Evolutionary conservation across 2,797 vertebrate species (phyloP), one percentile per base, ranked within the genome.

Genomic region (Chelidonichthys spinosus): DNA sequence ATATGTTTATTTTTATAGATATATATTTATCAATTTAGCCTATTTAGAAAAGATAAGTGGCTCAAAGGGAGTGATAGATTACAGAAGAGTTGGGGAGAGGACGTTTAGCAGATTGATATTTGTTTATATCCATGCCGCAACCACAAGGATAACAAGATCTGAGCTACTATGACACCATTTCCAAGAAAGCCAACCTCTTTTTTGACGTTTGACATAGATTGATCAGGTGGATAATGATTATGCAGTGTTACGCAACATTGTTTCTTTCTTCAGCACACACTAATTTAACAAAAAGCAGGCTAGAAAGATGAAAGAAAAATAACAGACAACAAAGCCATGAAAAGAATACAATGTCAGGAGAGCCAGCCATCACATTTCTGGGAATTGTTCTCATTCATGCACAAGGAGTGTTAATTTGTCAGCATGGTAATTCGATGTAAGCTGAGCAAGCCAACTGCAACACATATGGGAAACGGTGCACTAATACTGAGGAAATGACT

Each of bases 351-450:
- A 42, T 11, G 15, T 10, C 3, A 42, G 6, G 18, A 33, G 52
- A 77, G 75, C 63, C 73, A 79, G 71, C 60, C 40, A 64, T 52
- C 55, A 44, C 39, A 63, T 71, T 85, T 89, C 72, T 46, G 43
- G 75, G 74, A 90, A 89, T 40, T 35, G 32, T 36, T 44, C 39
- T 74, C 35, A 9, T 52, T 75, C 58, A 62, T 25, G 69, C 73
- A 66, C 39, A 58, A 14, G 42, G 44, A 78, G 85, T 78, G 78
- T 85, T 83, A 87, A 85, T 89, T 90, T 88, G 82, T 87, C 80
- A 82, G 69, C 44, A 77, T 32, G 77, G 54, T 86, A 89, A 89
- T 89, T 82, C 83, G 63, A 79, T 74, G 64, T 71, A 74, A 85
- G 81, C 75, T 72, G 50, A 7, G 42, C 55, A 42, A 43, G 79